Conservation (phyloP, 2,113 vertebrate species). For the Sapajus apella region DNA sequence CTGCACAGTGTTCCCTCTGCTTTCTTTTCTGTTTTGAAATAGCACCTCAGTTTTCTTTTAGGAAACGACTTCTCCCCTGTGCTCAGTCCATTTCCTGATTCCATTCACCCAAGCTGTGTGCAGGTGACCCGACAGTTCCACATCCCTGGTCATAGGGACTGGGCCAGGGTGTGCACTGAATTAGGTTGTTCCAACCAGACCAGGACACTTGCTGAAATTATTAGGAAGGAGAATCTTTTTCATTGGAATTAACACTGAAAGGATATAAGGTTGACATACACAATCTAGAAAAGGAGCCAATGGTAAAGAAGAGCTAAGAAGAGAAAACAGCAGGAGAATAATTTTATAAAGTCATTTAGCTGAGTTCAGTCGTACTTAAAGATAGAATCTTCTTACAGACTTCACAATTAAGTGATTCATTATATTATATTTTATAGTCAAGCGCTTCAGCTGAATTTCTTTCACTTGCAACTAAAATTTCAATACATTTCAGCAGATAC, state of each 20-base stretch:
- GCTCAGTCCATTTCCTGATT: neutral
- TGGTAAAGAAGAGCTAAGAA: neutral
- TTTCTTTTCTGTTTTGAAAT: neutral
- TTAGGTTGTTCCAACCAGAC: neutral
- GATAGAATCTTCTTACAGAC: neutral
- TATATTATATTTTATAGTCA: neutral
- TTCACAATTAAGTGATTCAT: neutral
- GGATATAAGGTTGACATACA: neutral
- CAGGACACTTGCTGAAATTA: neutral
- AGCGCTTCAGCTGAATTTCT: neutral
- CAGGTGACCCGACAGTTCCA: neutral
- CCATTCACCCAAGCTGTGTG: neutral
- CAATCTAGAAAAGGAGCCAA: neutral
- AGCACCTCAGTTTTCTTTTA: neutral
- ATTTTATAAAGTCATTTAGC: neutral
- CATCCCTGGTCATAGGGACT: neutral
- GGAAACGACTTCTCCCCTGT: neutral
- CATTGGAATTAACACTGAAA: neutral
- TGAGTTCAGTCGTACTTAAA: neutral
- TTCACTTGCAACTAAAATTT: constrained; percentile 17
- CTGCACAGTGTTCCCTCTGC: neutral
- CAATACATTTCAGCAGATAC: neutral
- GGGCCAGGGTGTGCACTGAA: neutral
- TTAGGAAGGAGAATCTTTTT: neutral
- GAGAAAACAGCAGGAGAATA: neutral